Evolutionary conservation across 2,113 vertebrate species (phyloP).

Genomic region (Tympanuchus pallidicinctus): DNA sequence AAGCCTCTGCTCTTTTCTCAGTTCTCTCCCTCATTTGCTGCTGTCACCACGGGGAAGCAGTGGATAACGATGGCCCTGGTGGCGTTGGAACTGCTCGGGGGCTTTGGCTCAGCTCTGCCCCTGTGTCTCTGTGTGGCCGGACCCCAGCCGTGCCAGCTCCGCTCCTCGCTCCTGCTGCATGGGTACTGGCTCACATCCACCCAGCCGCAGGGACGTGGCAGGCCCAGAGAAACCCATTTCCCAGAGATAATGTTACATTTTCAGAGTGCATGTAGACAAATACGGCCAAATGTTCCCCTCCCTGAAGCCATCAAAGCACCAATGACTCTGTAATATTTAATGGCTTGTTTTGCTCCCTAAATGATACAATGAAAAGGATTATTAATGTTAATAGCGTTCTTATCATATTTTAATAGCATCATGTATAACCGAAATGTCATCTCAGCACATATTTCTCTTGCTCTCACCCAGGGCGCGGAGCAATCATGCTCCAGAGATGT

Average conservation of each 20-base stretch:
- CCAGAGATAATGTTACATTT: slow-evolving; percentile 47
- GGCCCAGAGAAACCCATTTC: slow-evolving; percentile 28
- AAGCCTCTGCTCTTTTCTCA: slow-evolving; percentile 50
- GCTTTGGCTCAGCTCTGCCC: background rate
- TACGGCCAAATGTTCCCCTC: slow-evolving; percentile 67
- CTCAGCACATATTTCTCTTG: slow-evolving; percentile 72
- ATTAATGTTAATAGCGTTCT: slow-evolving; percentile 81
- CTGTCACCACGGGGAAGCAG: slow-evolving; percentile 53
- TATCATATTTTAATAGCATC: slow-evolving; percentile 82
- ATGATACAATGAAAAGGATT: slow-evolving; percentile 81
- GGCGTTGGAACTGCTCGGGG: slow-evolving; percentile 16
- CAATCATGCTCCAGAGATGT: slow-evolving; percentile 62
- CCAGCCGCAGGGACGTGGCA: fast-evolving
- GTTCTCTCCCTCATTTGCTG: slow-evolving; percentile 59
- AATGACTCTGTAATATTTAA: slow-evolving; percentile 78
- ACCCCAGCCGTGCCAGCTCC: background rate
- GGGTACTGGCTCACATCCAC: background rate
- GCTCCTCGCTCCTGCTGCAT: background rate
- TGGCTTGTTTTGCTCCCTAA: slow-evolving; percentile 81
- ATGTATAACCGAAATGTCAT: slow-evolving; percentile 79
- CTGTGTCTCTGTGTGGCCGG: fast-evolving
- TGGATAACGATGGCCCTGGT: background rate
- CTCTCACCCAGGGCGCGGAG: slow-evolving; percentile 66
- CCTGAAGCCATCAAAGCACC: slow-evolving; percentile 75
- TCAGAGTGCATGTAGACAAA: slow-evolving; percentile 60